These are phyloP conservation scores for Pimpla rufipes DNA, from an alignment of 2,888 invertebrate species.

Conservation along the genomic window DNA sequence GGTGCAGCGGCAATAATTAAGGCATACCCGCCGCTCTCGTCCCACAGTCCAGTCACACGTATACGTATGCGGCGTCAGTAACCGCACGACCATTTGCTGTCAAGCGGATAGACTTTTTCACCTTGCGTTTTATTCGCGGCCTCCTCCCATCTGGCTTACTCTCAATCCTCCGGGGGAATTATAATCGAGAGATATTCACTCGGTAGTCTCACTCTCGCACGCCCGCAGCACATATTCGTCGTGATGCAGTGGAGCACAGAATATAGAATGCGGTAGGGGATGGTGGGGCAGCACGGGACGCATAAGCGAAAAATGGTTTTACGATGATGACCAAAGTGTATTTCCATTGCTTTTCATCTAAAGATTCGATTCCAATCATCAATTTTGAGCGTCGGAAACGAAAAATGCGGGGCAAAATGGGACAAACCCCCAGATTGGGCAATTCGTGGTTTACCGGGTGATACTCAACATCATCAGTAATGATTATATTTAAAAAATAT, in stretches of 20 bases:
- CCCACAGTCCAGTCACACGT: neutral
- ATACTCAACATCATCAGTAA: no score
- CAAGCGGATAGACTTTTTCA: slow-evolving; percentile 28
- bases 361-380: no score
- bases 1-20: slow-evolving; percentile 48
- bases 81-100: slow-evolving; percentile 1
- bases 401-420: no score
- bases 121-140: slow-evolving; percentile 36
- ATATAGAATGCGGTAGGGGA: slow-evolving; percentile 8
- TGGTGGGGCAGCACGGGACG: no score
- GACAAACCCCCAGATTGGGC: no score
- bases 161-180: slow-evolving; percentile 50
- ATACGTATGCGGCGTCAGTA: slow-evolving; percentile 13
- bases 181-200: slow-evolving; percentile 37
- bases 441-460: no score
- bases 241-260: slow-evolving; percentile 46
- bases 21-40: slow-evolving; percentile 13
- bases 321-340: no score
- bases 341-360: no score
- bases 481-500: no score
- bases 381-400: no score
- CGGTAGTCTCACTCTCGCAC: slow-evolving; percentile 48
- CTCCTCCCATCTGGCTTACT: slow-evolving; percentile 13
- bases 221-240: slow-evolving; percentile 42
- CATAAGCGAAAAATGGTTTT: no score